These are phyloP conservation scores for Solen grandis DNA, from an alignment of 1,140 invertebrate genomes.

Conservation along the genomic window DNA sequence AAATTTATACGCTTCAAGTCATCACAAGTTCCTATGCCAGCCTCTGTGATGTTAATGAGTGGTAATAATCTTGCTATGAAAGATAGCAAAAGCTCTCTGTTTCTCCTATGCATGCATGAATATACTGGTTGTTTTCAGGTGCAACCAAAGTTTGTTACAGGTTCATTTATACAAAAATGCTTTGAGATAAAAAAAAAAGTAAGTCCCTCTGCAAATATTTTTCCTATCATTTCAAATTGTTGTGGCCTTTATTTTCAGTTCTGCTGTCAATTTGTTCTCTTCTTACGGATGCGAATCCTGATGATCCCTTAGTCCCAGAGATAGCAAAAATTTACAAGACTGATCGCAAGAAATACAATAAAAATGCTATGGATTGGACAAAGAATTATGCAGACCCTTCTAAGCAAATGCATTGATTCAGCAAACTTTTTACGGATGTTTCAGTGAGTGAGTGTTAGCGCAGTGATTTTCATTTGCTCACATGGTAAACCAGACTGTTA, in stretches of 20 bases:
- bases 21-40: too few species aligned
- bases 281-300: conserved; percentile 98
- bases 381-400: conserved; percentile 99
- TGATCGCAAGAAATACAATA: conserved; percentile 89
- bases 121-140: background rate
- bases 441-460: too few species aligned
- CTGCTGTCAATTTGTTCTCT: conserved; percentile 99
- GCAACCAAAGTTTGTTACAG: background rate
- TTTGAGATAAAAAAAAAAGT: background rate
- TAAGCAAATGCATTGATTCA: too few species aligned
- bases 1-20: too few species aligned
- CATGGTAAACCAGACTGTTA: too few species aligned
- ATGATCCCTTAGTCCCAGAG: conserved; percentile 99
- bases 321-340: conserved; percentile 99
- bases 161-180: background rate
- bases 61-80: too few species aligned
- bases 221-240: background rate
- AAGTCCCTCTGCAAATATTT: background rate
- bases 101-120: too few species aligned
- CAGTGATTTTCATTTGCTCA: too few species aligned
- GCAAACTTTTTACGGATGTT: too few species aligned
- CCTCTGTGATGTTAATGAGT: too few species aligned
- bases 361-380: conserved; percentile 99
- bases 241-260: conserved; percentile 82
- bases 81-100: background rate